A percentile compares a stretch with the other conserved stretches of the same genome.
These are phyloP conservation scores for Mus spretus DNA, from an alignment of 2,797 vertebrate genomes.

Conservation along the genomic window DNA sequence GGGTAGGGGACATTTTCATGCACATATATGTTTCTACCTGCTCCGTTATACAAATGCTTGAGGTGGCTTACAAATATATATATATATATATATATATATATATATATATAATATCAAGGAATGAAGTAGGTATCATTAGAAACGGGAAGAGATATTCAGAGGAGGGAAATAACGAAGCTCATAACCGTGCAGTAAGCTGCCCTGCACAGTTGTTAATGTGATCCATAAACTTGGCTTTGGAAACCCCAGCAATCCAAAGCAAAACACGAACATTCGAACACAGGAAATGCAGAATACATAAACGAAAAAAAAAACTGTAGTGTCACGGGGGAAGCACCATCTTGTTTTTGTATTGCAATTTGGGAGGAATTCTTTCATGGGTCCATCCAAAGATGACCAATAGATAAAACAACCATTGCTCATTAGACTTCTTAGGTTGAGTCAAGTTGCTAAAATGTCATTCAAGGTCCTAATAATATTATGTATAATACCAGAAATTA, in stretches of 20 bases:
- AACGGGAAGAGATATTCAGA: constrained; percentile 17
- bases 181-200: background rate
- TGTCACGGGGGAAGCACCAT: background rate
- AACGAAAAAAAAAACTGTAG: background rate
- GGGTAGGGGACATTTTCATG: background rate
- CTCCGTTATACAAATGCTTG: background rate
- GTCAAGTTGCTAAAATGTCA: background rate
- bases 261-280: background rate
- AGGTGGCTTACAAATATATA: background rate
- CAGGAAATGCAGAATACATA: background rate
- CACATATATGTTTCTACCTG: background rate
- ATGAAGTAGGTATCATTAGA: constrained; percentile 36
- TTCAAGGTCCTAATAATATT: background rate
- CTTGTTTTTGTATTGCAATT: background rate
- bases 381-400: background rate
- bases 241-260: background rate
- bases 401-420: background rate
- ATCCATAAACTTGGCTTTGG: background rate
- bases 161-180: background rate
- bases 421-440: background rate
- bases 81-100: background rate
- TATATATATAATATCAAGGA: background rate
- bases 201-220: background rate
- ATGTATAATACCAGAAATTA: background rate
- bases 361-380: background rate